Percentiles rank a stretch among this genome's conserved stretches.
Evolutionary conservation across 2,113 vertebrate genomes (phyloP).

Genomic region (Anolis carolinensis): DNA sequence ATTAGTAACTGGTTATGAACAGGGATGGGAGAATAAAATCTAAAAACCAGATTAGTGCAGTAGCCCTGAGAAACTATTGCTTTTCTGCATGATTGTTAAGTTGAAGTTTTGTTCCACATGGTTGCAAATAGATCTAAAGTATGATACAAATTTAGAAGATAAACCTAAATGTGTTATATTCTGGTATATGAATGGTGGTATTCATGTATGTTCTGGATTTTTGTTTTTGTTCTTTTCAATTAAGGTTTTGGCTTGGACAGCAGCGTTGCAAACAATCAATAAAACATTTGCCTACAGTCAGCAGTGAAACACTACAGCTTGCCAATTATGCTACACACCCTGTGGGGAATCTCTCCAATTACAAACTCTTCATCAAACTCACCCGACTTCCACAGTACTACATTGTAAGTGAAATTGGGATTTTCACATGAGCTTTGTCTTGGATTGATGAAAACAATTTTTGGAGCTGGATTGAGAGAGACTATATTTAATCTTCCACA

Average conservation of each 20-base stretch:
- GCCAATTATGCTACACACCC: conserved; percentile 91
- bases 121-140: background rate
- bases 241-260: conserved; percentile 98
- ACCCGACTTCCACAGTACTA: conserved; percentile 97
- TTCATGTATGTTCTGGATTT: conserved; percentile 33
- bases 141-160: background rate
- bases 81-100: background rate
- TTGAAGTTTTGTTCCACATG: background rate
- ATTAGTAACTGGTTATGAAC: background rate
- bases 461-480: background rate
- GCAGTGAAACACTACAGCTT: conserved; percentile 89
- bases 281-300: conserved; percentile 95
- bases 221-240: conserved; percentile 62
- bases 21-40: background rate
- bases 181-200: background rate
- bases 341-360: conserved; percentile 90
- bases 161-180: conserved; percentile 27
- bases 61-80: background rate
- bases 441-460: background rate
- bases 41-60: background rate
- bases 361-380: conserved; percentile 94
- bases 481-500: background rate
- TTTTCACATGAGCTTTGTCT: conserved; percentile 32
- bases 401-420: conserved; percentile 85
- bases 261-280: conserved; percentile 97